Base-by-base conservation (phyloP, 2,888 invertebrate species). In the Diplazon laetatorius region DNA sequence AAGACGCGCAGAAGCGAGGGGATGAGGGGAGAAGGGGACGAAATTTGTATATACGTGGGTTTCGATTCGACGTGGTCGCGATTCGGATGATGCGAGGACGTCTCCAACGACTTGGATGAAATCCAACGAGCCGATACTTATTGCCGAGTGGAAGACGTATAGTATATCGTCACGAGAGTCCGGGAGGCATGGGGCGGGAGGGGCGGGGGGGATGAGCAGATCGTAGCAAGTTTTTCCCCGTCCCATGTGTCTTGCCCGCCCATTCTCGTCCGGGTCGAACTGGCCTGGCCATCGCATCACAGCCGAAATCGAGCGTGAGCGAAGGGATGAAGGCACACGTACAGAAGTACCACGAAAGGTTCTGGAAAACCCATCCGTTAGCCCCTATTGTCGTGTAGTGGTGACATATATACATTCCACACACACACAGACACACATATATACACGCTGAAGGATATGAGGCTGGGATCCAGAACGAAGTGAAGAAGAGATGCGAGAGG, bases 121-220 rank as follows among this genome's bases (percentile, higher is more conserved):
- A 78, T 78, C 71, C 78, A 75, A 71, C 75, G 78, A 78, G 66
- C 66, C 71, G 71, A 75, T 78, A 75, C 78, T 66, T 68, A 74
- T 78, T 71, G 75, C 75, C 75, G 70, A 60, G 44, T 10, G 42
- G 22, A 48, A 50, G 42, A 55, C 35, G 68, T 66, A 70, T 46
- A 39, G 62, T 30, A n/a, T n/a, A 37, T 71, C 66, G 48, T 30
- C 25, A 25, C 44, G 44, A 52, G 44, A 30, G 60, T 16, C 35
- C 66, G 52, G 52, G 63, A 60, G 60, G 37, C n/a, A 25, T 25
- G 25, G n/a, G 14, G n/a, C 1, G n/a, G 46, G 16, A 30, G 42
- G 30, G 30, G 6, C 30, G 30, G 6, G 30, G 30, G 6, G 30
- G 42, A 50, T 14, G 25, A 16, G 62, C 66, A 44, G 35, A 60